Conservation (phyloP, 2,888 invertebrate species). For the Hydroisotoma schaefferi region DNA sequence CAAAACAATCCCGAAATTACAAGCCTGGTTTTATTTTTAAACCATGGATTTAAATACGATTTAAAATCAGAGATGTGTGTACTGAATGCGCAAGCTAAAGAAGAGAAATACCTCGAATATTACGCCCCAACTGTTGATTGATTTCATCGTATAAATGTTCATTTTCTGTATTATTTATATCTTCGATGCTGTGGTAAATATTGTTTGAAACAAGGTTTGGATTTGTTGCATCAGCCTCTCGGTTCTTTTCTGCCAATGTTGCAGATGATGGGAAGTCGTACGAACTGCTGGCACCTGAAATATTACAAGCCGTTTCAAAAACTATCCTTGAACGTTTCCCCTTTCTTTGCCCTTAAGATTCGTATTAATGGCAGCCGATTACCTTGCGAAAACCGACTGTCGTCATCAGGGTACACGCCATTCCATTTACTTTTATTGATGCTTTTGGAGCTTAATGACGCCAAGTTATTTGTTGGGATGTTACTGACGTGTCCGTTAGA, state of each 20-base stretch:
- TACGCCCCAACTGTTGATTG: slow-evolving; percentile 58
- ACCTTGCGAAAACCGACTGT: no score
- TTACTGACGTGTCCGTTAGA: slow-evolving; percentile 53
- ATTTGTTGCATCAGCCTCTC: slow-evolving; percentile 79
- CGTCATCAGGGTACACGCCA: slow-evolving; percentile 54
- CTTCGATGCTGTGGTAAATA: slow-evolving; percentile 76
- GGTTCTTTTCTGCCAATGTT: slow-evolving; percentile 72
- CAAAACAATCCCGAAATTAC: neutral
- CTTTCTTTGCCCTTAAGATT: no score
- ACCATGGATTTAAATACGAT: neutral
- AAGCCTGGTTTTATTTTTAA: neutral
- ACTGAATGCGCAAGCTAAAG: neutral
- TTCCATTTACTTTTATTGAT: slow-evolving; percentile 61
- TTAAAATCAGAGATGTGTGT: neutral
- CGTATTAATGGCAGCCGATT: no score
- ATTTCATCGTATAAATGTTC: slow-evolving; percentile 89
- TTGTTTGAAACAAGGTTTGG: slow-evolving; percentile 60
- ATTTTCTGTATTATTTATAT: slow-evolving; percentile 61
- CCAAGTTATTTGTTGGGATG: slow-evolving; percentile 50
- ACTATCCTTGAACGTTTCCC: no score
- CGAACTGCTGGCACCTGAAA: slow-evolving; percentile 55
- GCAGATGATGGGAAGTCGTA: slow-evolving; percentile 62
- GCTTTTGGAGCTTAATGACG: slow-evolving; percentile 57
- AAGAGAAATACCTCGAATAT: slow-evolving; percentile 25
- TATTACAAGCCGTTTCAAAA: no score